Evolutionary conservation across 2,888 invertebrate species (phyloP).

Genomic region (Thymelicus lineola): DNA sequence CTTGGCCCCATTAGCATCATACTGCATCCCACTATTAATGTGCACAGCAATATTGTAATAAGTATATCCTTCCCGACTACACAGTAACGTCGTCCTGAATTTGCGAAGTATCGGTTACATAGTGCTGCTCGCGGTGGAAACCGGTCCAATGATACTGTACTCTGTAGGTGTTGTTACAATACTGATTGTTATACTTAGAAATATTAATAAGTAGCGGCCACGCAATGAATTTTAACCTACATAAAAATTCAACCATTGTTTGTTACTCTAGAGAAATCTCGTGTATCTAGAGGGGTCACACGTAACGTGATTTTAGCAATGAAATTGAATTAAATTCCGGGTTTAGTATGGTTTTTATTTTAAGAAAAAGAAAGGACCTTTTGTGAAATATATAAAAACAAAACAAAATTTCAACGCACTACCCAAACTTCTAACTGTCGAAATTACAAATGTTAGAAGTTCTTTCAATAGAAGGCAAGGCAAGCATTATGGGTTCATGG

Average conservation of each 20-base stretch:
- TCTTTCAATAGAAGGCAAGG: no score
- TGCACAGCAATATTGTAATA: conserved; percentile 24
- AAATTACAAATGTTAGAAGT: no score
- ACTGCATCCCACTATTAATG: conserved; percentile 23
- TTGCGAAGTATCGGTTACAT: conserved; percentile 27
- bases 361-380: no score
- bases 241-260: neutral
- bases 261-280: no score
- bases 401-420: no score
- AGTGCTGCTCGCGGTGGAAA: conserved; percentile 10
- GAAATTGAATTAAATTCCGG: no score
- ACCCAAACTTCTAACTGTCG: no score
- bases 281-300: no score
- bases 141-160: conserved; percentile 5
- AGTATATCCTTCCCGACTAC: conserved; percentile 19
- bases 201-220: conserved; percentile 1
- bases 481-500: no score
- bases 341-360: no score
- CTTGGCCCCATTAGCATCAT: neutral
- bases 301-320: no score
- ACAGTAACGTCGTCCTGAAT: conserved; percentile 23
- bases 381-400: no score
- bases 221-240: conserved; percentile 1
- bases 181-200: neutral
- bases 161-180: neutral